Evolutionary conservation across 2,113 vertebrate genomes (phyloP), one percentile per base, ranked within the genome.

Genomic region (Madoqua kirkii): DNA sequence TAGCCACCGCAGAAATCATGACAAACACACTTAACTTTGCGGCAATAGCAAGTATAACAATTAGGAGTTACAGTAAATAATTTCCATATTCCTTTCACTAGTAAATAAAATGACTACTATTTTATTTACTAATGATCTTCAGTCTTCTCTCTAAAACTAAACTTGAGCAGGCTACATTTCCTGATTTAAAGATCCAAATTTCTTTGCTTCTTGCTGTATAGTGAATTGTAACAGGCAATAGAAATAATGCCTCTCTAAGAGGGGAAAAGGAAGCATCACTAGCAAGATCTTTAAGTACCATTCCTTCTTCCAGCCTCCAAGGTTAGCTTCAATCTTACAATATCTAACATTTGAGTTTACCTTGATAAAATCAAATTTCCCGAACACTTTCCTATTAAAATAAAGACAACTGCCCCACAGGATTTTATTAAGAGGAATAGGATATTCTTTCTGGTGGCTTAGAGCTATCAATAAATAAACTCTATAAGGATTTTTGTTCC

Each of bases 401-500:
- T 83, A 93, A 2, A 95, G 76, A 93, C 27, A 93, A 96, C 36
- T n/a, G 29, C 74, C 54, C 93, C 60, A 87, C 79, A 82, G 19
- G n/a, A 92, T 79, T 90, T 96, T 59, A 90, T 71, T 85, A 87
- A 92, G 90, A 92, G 23, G 21, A 83, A 76, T 36, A 86, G 50
- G 19, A 82, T 33, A 79, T 15, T 62, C 84, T 84, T 96, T 91
- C 96, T 78, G 84, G 27, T 43, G 36, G 91, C 89, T 96, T 52
- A 87, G 57, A 71, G 79, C 92, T 91, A 96, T 59, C 95, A 52
- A 95, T 86, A 43, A 78, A 71, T 13, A 88, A 96, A 94, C 59
- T 57, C 50, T 40, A 71, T 21, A 57, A 62, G 79, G 74, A 36
- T 54, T 92, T 92, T 79, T 79, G 84, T 50, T 86, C 67, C 74